Evolutionary conservation across 2,888 invertebrate genomes (phyloP).

Genomic region (Eupithecia pulchellata): DNA sequence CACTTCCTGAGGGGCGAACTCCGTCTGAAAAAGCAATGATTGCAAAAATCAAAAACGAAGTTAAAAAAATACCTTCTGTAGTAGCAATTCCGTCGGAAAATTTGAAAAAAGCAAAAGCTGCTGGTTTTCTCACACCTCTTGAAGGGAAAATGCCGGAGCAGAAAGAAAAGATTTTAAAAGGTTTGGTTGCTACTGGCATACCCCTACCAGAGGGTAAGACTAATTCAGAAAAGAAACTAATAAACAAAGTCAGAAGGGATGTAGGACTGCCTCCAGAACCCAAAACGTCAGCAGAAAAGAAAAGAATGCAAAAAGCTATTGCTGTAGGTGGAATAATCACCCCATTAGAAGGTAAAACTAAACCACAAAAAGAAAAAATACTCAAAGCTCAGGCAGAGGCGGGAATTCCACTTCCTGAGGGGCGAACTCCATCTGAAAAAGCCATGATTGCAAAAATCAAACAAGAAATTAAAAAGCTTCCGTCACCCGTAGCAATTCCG

Average conservation of each 20-base stretch:
- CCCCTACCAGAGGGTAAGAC: conserved; percentile 41
- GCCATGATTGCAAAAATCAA: conserved; percentile 48
- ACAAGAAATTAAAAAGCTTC: conserved; percentile 27
- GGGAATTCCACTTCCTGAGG: conserved; percentile 52
- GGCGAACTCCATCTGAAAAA: conserved; percentile 49
- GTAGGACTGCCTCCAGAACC: conserved; percentile 43
- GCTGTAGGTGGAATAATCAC: conserved; percentile 33
- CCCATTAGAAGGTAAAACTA: conserved; percentile 48
- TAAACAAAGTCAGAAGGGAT: conserved; percentile 37
- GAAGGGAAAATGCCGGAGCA: conserved; percentile 49
- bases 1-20: conserved; percentile 53
- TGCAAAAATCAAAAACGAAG: conserved; percentile 15
- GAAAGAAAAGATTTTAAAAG: conserved; percentile 46
- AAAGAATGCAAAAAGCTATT: neutral
- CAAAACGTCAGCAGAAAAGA: conserved; percentile 47
- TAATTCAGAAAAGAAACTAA: conserved; percentile 42
- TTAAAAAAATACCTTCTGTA: conserved; percentile 15
- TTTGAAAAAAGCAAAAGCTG: conserved; percentile 49
- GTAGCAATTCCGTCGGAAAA: conserved; percentile 43
- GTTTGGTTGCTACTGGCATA: conserved; percentile 46
- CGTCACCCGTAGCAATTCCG: neutral
- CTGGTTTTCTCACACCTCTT: conserved; percentile 46
- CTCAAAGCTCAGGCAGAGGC: conserved; percentile 41
- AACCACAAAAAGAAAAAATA: conserved; percentile 48
- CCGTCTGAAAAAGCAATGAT: conserved; percentile 49